Percentiles rank a stretch among this genome's conserved stretches.
Conservation (phyloP, 2,888 invertebrate genomes). For the Oxyscelio sp. region DNA sequence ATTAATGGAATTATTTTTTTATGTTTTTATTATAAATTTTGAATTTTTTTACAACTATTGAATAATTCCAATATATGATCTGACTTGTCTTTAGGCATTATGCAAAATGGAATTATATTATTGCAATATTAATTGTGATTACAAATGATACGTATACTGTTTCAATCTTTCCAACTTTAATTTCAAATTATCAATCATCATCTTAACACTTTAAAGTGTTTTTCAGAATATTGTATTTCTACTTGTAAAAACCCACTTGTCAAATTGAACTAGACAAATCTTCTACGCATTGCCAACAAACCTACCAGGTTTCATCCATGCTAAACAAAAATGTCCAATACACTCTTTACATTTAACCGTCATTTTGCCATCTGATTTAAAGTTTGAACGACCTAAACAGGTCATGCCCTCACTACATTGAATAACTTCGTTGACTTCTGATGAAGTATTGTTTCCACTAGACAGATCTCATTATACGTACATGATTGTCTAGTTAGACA, state of each 20-base stretch:
- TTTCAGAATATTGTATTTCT: too few relatives aligned
- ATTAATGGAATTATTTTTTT: too few relatives aligned
- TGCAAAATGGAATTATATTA: too few relatives aligned
- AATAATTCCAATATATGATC: too few relatives aligned
- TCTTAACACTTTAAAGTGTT: too few relatives aligned
- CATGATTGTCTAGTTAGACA: conserved; percentile 34
- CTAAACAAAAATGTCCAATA: neutral
- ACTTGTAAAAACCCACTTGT: neutral
- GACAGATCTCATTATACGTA: conserved; percentile 47
- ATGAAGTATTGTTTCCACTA: conserved; percentile 52
- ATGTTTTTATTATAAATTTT: too few relatives aligned
- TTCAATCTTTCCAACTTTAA: too few relatives aligned
- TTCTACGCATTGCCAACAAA: conserved; percentile 4
- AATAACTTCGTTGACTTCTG: conserved; percentile 40
- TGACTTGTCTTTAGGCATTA: too few relatives aligned
- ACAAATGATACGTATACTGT: too few relatives aligned
- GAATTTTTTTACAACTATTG: too few relatives aligned
- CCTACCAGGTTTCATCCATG: neutral
- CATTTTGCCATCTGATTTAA: conserved; percentile 25
- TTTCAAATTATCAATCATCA: too few relatives aligned
- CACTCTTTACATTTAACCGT: neutral
- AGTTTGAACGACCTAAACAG: conserved; percentile 28
- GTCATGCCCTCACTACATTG: conserved; percentile 9
- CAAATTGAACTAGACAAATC: neutral
- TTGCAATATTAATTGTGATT: too few relatives aligned